Conservation (phyloP, 2,797 vertebrate species). For the Gambelia wislizenii region DNA sequence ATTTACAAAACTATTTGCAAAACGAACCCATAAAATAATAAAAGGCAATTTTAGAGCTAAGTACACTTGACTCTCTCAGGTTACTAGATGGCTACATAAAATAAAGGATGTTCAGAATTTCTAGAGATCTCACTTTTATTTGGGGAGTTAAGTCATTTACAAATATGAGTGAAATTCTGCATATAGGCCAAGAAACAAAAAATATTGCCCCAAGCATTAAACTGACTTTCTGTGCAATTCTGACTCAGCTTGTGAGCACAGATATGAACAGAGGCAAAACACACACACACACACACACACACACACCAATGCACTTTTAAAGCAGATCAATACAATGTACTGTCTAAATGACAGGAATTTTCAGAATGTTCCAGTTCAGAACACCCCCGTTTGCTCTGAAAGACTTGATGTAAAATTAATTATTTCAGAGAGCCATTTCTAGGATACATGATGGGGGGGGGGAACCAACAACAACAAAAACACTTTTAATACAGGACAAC, state of each 20-base stretch:
- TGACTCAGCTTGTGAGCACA: conserved; percentile 25
- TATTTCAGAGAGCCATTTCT: neutral
- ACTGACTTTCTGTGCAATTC: neutral
- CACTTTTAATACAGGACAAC: neutral
- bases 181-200: neutral
- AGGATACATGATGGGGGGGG: neutral
- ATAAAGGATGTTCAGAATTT: neutral
- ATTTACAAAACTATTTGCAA: neutral
- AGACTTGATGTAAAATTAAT: neutral
- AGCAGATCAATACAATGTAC: neutral
- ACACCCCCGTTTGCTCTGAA: conserved; percentile 8
- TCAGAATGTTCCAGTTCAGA: neutral
- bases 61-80: neutral
- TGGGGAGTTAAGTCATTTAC: neutral
- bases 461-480: neutral
- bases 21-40: neutral
- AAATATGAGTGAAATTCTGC: neutral
- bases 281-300: neutral
- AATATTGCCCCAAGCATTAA: neutral
- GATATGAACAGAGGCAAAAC: neutral
- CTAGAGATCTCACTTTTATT: neutral
- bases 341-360: neutral
- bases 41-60: neutral
- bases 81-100: neutral
- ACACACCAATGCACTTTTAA: neutral